phyloP scores from a whole-genome alignment of 2,888 invertebrate genomes.

The Cantharis nigra region DNA sequence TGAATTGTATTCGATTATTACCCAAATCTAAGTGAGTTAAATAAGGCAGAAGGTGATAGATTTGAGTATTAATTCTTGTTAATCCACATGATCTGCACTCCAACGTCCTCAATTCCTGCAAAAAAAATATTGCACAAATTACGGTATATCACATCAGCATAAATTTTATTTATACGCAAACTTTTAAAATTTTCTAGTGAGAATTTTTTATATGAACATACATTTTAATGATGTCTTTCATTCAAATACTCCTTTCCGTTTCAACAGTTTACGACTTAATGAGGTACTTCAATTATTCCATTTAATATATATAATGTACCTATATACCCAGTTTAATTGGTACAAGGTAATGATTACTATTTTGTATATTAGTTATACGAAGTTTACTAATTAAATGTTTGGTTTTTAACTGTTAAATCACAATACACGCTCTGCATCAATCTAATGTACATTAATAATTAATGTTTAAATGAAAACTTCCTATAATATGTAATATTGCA shows the following conservation, averaged over 20 bases:
- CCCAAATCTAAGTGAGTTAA: slow-evolving; percentile 77
- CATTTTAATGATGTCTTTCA: not conserved
- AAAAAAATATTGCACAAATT: slow-evolving; percentile 33
- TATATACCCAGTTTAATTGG: not conserved
- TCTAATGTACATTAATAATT: not conserved
- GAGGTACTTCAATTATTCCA: not conserved
- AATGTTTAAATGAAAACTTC: not conserved
- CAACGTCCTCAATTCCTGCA: slow-evolving; percentile 71
- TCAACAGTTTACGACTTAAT: not conserved
- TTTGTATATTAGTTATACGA: not conserved
- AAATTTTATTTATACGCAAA: not conserved
- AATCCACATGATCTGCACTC: slow-evolving; percentile 75
- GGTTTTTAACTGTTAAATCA: not conserved
- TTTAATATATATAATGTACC: not conserved
- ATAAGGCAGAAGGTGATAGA: slow-evolving; percentile 76
- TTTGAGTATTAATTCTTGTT: slow-evolving; percentile 75
- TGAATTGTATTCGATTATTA: slow-evolving; percentile 76
- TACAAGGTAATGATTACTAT: not conserved
- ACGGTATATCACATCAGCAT: not conserved
- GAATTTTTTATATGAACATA: not conserved
- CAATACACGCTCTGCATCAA: not conserved
- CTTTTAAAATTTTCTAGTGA: not conserved
- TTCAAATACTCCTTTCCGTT: not conserved
- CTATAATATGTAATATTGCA: not conserved
- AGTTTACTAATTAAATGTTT: not conserved